Percentiles rank a stretch among this genome's conserved stretches.
Conservation (phyloP, 2,888 invertebrate genomes). For the Linyphia triangularis region DNA sequence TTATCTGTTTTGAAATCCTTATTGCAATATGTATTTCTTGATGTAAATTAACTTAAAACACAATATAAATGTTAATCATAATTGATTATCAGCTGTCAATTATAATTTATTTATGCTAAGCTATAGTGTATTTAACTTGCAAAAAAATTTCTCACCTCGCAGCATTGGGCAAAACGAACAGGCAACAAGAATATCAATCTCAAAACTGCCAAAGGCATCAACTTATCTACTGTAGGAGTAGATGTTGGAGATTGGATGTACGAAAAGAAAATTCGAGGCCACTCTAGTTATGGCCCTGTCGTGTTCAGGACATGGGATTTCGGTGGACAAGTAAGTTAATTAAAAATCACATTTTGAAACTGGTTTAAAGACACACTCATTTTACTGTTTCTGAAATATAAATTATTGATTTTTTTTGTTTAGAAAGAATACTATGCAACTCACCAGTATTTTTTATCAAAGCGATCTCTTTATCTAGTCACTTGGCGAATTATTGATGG, state of each 20-base stretch:
- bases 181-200: conserved; percentile 91
- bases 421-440: conserved; percentile 96
- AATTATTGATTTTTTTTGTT: neutral
- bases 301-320: conserved; percentile 99
- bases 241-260: conserved; percentile 97
- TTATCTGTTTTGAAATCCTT: too few relatives aligned
- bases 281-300: conserved; percentile 88
- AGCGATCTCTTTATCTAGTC: conserved; percentile 95
- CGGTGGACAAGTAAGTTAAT: conserved; percentile 88
- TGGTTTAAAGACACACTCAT: neutral
- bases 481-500: conserved; percentile 97
- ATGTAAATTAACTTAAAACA: too few relatives aligned
- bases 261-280: conserved; percentile 89
- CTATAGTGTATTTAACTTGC: too few relatives aligned
- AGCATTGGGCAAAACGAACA: conserved; percentile 97
- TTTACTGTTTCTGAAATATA: neutral
- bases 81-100: too few relatives aligned
- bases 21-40: too few relatives aligned
- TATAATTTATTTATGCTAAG: too few relatives aligned
- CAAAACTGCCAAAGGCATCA: conserved; percentile 87
- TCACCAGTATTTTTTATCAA: conserved; percentile 98
- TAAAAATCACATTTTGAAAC: neutral
- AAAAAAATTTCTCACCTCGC: too few relatives aligned
- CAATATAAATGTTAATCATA: too few relatives aligned
- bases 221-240: conserved; percentile 97